A percentile compares a stretch with the other conserved stretches of the same genome.
phyloP scores from a whole-genome alignment of 1,140 invertebrate species.

The Listronotus oregonensis region DNA sequence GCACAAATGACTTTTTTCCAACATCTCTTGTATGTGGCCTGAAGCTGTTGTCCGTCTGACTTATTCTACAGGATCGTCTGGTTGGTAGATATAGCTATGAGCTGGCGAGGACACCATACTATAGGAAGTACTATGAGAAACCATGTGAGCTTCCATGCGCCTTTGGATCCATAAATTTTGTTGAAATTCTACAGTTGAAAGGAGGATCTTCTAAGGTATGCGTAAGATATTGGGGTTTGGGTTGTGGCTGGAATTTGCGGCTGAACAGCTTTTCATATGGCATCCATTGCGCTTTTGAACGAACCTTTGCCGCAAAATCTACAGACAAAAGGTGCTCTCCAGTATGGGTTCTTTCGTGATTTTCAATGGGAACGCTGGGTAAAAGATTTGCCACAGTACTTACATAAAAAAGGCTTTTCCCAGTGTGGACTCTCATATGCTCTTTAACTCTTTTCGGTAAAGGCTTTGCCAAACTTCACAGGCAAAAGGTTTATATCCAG shows the following conservation, averaged over 20 bases:
- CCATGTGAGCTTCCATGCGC: constrained; percentile 62
- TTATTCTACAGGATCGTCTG: not conserved
- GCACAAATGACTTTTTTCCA: constrained; percentile 22
- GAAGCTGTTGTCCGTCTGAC: not conserved
- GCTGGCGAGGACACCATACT: constrained; percentile 4
- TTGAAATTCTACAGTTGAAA: constrained; percentile 26
- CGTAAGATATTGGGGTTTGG: constrained; percentile 4
- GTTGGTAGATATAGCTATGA: not conserved
- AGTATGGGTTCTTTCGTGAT: constrained; percentile 79
- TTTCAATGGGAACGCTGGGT: constrained; percentile 68
- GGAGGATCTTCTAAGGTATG: constrained; percentile 9
- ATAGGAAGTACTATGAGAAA: constrained; percentile 55
- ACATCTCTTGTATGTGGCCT: constrained; percentile 13
- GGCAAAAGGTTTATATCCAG: constrained; percentile 68
- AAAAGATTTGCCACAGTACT: constrained; percentile 63
- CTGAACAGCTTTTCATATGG: constrained; percentile 55
- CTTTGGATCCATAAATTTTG: constrained; percentile 30
- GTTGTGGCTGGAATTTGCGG: constrained; percentile 25
- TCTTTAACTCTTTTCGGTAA: constrained; percentile 65
- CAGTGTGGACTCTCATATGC: constrained; percentile 62
- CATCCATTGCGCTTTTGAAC: constrained; percentile 63
- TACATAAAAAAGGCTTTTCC: constrained; percentile 49
- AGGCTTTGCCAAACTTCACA: constrained; percentile 64
- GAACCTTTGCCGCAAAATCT: constrained; percentile 68
- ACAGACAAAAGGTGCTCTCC: constrained; percentile 77